Percentiles rank a stretch among this genome's conserved stretches.
Evolutionary conservation across 2,888 invertebrate genomes (phyloP).

Genomic region (Girardia tigrina): DNA sequence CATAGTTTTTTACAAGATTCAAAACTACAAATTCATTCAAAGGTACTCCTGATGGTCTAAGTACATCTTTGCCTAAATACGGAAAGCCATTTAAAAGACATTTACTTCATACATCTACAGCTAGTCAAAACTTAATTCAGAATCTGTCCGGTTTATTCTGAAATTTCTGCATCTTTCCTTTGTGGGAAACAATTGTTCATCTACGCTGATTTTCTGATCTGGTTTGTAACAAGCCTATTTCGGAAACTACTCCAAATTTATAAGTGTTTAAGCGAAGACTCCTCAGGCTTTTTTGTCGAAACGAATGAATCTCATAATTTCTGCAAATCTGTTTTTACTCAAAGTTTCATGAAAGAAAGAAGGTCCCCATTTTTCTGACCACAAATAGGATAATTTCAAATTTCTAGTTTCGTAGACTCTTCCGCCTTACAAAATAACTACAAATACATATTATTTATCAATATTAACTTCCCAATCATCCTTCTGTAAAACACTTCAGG

Average conservation of each 20-base stretch:
- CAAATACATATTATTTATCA: background rate
- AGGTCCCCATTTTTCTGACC: background rate
- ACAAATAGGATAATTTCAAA: background rate
- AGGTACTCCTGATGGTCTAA: too few species aligned
- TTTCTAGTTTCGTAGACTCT: background rate
- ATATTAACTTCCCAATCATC: background rate
- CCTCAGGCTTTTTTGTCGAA: background rate
- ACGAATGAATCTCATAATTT: constrained; percentile 23
- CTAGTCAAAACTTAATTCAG: too few species aligned
- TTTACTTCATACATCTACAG: too few species aligned
- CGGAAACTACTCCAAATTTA: background rate
- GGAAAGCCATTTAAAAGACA: too few species aligned
- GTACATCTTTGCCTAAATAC: too few species aligned
- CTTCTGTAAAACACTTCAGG: background rate
- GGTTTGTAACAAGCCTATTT: background rate
- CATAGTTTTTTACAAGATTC: too few species aligned
- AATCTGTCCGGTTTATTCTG: too few species aligned
- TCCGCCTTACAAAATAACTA: background rate
- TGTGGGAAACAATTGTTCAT: background rate
- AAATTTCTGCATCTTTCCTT: background rate
- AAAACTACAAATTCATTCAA: too few species aligned
- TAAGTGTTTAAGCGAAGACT: constrained; percentile 4
- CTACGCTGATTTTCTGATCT: background rate
- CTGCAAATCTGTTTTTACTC: constrained; percentile 12
- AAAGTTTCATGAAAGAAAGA: background rate